Percentiles rank a stretch among this genome's conserved stretches.
Evolutionary conservation across 2,113 vertebrate species (phyloP).

Genomic region (Pseudois nayaur): DNA sequence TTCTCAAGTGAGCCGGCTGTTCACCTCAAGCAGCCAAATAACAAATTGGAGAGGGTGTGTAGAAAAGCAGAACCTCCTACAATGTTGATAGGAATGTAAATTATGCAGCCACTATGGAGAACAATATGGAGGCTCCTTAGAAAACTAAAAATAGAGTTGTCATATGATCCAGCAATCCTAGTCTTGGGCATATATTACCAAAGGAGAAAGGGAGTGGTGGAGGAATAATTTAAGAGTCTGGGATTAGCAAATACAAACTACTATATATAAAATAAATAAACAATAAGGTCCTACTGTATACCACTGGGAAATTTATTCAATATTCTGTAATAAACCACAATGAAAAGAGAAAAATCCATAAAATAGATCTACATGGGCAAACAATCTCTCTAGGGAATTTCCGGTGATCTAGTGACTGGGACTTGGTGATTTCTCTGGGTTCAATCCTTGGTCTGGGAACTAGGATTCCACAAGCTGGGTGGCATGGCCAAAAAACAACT

Average conservation of each 20-base stretch:
- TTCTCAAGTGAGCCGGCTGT: not conserved
- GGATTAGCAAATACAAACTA: not conserved
- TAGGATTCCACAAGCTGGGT: not conserved
- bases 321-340: not conserved
- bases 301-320: not conserved
- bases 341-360: not conserved
- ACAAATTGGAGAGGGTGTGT: not conserved
- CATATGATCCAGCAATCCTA: not conserved
- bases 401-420: not conserved
- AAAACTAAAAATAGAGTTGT: not conserved
- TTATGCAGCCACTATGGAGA: not conserved
- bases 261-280: not conserved
- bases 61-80: not conserved
- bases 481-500: not conserved
- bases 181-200: not conserved
- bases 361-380: not conserved
- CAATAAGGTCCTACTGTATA: not conserved
- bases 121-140: not conserved
- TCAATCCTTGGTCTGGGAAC: not conserved
- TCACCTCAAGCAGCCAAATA: not conserved
- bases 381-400: not conserved
- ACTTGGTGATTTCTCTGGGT: not conserved
- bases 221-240: not conserved
- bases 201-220: not conserved
- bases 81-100: not conserved